Evolutionary conservation across 2,888 invertebrate genomes (phyloP), one percentile per base, ranked within the genome.

Genomic region (Cryptosula pallasiana): DNA sequence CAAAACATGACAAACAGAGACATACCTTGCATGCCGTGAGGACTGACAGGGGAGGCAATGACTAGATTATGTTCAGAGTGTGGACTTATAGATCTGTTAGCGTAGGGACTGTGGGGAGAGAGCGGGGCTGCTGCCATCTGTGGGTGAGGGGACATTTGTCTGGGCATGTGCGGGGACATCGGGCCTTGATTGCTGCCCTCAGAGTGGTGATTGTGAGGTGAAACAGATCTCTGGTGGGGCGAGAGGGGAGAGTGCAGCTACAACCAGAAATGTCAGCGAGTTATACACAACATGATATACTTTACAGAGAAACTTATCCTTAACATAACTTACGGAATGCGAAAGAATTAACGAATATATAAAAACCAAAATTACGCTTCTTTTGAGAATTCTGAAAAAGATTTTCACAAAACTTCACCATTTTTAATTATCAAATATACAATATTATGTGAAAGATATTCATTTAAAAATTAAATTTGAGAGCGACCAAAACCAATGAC

Each of bases 181-280:
- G 63, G 63, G 27, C 25, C 20, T 45, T 45, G 45, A 16, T 27
- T 34, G 34, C 27, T 13, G n/a, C 13, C 63, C 27, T 9, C 63
- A 13, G 2, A 16, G 29, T 29, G 27, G 63, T 63, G 63, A 63
- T 27, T 63, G 63, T 63, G 63, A 27, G 63, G 63, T 9, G 63
- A 63, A 9, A 63, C 63, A 29, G 63, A 63, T 32, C 63, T 27
- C 63, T 63, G 63, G 63, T 63, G 63, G 34, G 63, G 63, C 2
- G 63, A 63, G 29, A 63, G 25, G 27, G 63, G 63, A 32, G 25
- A 25, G 32, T 63, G 63, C 63, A 63, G 25, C 63, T 63, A 32
- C 63, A 63, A 13, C 20, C 20, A 45, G 9, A 45, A 45, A 20
- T 45, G n/a, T n/a, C n/a, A n/a, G n/a, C n/a, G n/a, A n/a, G n/a